phyloP scores from a whole-genome alignment of 2,888 invertebrate genomes.

The Macrosoma leucophasiata region DNA sequence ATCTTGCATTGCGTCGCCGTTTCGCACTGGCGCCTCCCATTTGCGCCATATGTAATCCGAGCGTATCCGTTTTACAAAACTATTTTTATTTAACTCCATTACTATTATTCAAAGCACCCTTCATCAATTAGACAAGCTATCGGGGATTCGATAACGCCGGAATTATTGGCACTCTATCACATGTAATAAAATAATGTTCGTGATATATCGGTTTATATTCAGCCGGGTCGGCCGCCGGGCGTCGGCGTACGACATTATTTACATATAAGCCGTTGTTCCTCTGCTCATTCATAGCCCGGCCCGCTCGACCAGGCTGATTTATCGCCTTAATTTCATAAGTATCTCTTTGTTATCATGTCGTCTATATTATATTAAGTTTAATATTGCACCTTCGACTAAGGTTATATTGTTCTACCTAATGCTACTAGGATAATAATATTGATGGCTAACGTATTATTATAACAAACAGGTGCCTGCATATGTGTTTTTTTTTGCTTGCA shows the following conservation, averaged over 20 bases:
- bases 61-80: slow-evolving; percentile 46
- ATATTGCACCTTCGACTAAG: slow-evolving; percentile 24
- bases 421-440: no score
- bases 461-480: no score
- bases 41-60: slow-evolving; percentile 47
- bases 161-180: slow-evolving; percentile 46
- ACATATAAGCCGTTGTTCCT: slow-evolving; percentile 69
- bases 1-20: slow-evolving; percentile 49
- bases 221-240: slow-evolving; percentile 41
- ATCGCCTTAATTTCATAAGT: slow-evolving; percentile 74
- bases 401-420: no score
- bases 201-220: slow-evolving; percentile 65
- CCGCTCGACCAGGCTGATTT: slow-evolving; percentile 58
- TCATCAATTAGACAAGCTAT: no score
- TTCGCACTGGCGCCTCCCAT: slow-evolving; percentile 56
- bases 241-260: slow-evolving; percentile 61
- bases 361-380: slow-evolving; percentile 32
- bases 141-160: slow-evolving; percentile 22
- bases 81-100: slow-evolving; percentile 16
- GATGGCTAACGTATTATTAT: no score
- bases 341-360: slow-evolving; percentile 67
- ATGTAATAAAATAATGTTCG: slow-evolving; percentile 43
- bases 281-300: slow-evolving; percentile 60
- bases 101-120: no score
- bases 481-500: no score